Percentiles rank a stretch among this genome's conserved stretches.
Conservation (phyloP, 2,113 vertebrate species). For the Scopus umbretta region DNA sequence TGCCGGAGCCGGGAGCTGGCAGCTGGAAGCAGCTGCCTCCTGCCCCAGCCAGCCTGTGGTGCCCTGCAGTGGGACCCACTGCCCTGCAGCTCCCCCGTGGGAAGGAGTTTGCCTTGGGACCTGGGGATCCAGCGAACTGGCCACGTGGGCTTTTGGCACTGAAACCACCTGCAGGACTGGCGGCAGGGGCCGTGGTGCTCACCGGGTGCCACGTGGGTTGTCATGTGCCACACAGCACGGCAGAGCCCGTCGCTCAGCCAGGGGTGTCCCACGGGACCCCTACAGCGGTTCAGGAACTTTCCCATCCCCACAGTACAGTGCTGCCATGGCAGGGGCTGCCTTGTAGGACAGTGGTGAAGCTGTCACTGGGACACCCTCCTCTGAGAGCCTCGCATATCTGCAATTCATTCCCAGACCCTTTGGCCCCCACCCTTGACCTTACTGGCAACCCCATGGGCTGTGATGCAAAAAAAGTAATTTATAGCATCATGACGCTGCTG, state of each 20-base stretch:
- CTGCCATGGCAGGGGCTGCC: fast-evolving
- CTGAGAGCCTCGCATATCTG: neutral
- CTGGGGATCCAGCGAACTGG: fast-evolving
- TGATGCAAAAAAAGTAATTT: neutral
- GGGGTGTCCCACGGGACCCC: neutral
- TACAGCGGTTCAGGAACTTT: neutral
- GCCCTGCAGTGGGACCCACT: neutral
- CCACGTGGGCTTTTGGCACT: fast-evolving
- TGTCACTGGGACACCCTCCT: fast-evolving
- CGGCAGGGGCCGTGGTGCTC: fast-evolving
- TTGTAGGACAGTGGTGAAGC: neutral
- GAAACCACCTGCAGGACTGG: neutral
- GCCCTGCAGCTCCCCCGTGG: neutral
- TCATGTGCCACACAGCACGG: fast-evolving
- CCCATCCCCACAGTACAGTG: fast-evolving
- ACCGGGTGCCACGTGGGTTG: fast-evolving
- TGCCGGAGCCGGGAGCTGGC: no score
- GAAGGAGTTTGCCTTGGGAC: neutral
- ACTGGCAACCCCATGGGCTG: neutral
- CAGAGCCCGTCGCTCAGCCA: fast-evolving
- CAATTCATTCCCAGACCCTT: neutral
- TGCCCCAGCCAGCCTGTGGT: neutral
- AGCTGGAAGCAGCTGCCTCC: neutral
- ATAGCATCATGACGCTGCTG: fast-evolving
- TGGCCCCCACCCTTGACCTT: neutral